phyloP scores from a whole-genome alignment of 2,888 invertebrate species.

The Seira sanloemensis region DNA sequence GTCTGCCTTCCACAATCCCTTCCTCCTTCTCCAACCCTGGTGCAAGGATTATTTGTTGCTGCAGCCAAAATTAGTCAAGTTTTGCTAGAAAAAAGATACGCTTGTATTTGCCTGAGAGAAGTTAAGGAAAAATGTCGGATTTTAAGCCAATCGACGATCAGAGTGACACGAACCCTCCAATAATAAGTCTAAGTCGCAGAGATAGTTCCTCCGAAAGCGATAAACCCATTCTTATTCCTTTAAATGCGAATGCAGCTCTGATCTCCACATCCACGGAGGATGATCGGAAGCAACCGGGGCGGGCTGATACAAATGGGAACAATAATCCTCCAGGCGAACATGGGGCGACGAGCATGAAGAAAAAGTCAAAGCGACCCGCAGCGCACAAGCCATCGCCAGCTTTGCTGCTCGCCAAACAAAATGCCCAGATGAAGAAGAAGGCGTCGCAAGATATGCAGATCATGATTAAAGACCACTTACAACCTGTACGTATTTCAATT shows the following conservation, averaged over 20 bases:
- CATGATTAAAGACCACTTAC: conserved; percentile 71
- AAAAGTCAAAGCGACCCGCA: conserved; percentile 61
- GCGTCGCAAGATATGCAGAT: conserved; percentile 53
- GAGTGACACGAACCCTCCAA: neutral
- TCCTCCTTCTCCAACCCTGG: neutral
- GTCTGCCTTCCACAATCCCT: neutral
- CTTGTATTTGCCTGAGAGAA: neutral
- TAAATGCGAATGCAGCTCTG: conserved; percentile 60
- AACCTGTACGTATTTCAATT: conserved; percentile 64
- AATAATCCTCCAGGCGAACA: conserved; percentile 39
- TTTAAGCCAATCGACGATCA: conserved; percentile 52
- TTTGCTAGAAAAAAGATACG: neutral
- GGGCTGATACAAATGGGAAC: conserved; percentile 52
- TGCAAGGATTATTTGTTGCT: neutral
- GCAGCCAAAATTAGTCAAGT: too few species aligned
- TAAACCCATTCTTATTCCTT: conserved; percentile 57
- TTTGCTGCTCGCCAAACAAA: conserved; percentile 68
- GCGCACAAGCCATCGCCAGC: conserved; percentile 68
- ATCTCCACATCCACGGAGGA: conserved; percentile 11
- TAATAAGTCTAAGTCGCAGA: conserved; percentile 9
- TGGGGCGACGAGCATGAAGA: conserved; percentile 68
- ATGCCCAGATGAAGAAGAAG: conserved; percentile 64
- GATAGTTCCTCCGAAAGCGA: conserved; percentile 19
- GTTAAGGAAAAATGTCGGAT: conserved; percentile 50
- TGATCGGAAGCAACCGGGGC: neutral